phyloP scores from a whole-genome alignment of 1,140 invertebrate genomes.

The Cyphomyrmex costatus region DNA sequence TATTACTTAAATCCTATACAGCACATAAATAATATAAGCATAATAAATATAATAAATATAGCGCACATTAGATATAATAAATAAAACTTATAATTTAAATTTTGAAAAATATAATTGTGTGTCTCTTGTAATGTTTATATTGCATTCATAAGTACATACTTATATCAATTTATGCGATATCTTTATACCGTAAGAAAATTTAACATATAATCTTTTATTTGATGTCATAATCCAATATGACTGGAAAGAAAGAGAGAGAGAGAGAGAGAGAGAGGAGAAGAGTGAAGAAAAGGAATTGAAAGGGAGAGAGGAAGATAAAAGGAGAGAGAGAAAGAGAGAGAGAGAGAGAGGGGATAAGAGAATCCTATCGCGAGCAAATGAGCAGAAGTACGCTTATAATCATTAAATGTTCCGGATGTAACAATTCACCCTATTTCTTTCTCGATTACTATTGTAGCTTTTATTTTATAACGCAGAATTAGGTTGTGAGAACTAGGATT shows the following conservation, averaged over 20 bases:
- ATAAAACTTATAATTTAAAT: background rate
- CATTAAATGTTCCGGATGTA: background rate
- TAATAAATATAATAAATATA: background rate
- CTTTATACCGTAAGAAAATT: background rate
- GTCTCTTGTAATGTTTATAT: background rate
- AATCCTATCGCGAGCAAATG: background rate
- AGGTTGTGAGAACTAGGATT: background rate
- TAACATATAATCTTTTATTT: conserved; percentile 26
- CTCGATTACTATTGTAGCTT: background rate
- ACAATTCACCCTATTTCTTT: conserved; percentile 14
- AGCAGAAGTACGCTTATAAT: background rate
- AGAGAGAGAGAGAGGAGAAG: background rate
- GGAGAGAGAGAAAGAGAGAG: background rate
- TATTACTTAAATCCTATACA: background rate
- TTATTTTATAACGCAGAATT: conserved; percentile 6
- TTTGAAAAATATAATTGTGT: background rate
- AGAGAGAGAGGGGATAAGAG: conserved; percentile 23
- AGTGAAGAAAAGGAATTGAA: background rate
- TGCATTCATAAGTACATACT: background rate
- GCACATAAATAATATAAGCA: background rate
- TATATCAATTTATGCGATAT: background rate
- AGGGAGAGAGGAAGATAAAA: too few species aligned
- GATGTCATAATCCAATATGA: conserved; percentile 37
- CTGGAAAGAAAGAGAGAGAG: conserved; percentile 16
- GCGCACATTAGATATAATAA: background rate